phyloP scores from a whole-genome alignment of 2,113 vertebrate genomes.

The Carlito syrichta region DNA sequence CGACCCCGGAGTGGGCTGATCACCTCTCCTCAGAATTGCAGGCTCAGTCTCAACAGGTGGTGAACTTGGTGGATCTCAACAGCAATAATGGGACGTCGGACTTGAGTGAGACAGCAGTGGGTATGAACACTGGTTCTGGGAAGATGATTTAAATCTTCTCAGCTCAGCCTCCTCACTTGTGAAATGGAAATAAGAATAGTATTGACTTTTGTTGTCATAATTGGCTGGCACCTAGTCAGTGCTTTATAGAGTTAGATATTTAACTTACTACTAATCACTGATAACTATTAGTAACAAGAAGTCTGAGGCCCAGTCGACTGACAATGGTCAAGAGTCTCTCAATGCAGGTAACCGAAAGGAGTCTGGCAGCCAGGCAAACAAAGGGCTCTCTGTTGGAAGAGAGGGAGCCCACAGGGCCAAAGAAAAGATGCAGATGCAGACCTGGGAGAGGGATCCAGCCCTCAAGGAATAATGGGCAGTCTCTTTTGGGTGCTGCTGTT shows the following conservation, averaged over 20 bases:
- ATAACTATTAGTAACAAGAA: not conserved
- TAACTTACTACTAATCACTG: not conserved
- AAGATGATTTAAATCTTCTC: not conserved
- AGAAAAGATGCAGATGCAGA: not conserved
- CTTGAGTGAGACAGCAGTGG: not conserved
- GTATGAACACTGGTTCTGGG: not conserved
- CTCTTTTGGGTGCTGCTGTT: not conserved
- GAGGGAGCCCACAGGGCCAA: no score
- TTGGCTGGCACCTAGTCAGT: not conserved
- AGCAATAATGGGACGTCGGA: not conserved
- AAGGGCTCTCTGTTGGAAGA: not conserved
- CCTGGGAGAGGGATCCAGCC: not conserved
- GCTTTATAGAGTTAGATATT: not conserved
- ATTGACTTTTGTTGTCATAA: accelerated
- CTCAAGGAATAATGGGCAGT: not conserved
- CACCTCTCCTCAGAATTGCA: not conserved
- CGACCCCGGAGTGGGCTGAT: no score
- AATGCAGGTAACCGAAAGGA: not conserved
- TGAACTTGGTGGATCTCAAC: not conserved
- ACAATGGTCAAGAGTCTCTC: not conserved
- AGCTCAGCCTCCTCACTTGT: not conserved
- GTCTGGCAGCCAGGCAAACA: not conserved
- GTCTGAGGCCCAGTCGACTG: not conserved
- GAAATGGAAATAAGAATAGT: no score
- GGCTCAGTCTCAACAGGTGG: not conserved